Evolutionary conservation across 1,140 invertebrate genomes (phyloP).

Genomic region (Mactra quadrangularis): DNA sequence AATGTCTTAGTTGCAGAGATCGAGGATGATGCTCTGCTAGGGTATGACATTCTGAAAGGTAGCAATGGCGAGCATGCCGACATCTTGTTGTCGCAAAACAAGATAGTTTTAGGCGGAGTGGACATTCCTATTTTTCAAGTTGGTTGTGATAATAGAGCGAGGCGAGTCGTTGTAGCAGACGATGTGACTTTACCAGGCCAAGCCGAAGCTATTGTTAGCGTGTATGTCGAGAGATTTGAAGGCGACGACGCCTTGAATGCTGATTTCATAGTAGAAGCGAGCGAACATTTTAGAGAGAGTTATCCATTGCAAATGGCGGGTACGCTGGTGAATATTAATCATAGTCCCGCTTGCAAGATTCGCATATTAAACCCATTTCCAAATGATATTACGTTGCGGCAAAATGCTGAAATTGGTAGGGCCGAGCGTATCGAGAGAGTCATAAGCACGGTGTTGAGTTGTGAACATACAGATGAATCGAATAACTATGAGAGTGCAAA

Average conservation of each 20-base stretch:
- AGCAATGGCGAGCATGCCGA: too few relatives aligned
- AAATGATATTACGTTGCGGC: constrained; percentile 11
- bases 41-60: too few relatives aligned
- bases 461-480: constrained; percentile 4
- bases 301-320: constrained; percentile 17
- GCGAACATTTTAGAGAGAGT: background rate
- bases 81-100: too few relatives aligned
- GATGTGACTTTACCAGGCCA: too few relatives aligned
- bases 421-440: constrained; percentile 10
- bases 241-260: background rate
- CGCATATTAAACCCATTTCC: constrained; percentile 38
- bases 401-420: constrained; percentile 19
- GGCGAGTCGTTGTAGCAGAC: constrained; percentile 14
- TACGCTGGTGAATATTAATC: constrained; percentile 18
- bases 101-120: too few relatives aligned
- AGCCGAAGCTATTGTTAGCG: constrained; percentile 24
- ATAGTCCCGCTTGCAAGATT: constrained; percentile 2
- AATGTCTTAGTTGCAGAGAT: too few relatives aligned
- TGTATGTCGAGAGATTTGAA: constrained; percentile 24
- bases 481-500: background rate
- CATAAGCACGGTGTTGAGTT: background rate
- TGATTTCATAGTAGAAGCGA: constrained; percentile 12
- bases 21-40: too few relatives aligned
- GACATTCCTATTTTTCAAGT: constrained; percentile 24
- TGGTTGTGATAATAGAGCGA: background rate